These are phyloP conservation scores for Eugnorisma glareosa DNA, from an alignment of 2,888 invertebrate genomes.

Conservation along the genomic window DNA sequence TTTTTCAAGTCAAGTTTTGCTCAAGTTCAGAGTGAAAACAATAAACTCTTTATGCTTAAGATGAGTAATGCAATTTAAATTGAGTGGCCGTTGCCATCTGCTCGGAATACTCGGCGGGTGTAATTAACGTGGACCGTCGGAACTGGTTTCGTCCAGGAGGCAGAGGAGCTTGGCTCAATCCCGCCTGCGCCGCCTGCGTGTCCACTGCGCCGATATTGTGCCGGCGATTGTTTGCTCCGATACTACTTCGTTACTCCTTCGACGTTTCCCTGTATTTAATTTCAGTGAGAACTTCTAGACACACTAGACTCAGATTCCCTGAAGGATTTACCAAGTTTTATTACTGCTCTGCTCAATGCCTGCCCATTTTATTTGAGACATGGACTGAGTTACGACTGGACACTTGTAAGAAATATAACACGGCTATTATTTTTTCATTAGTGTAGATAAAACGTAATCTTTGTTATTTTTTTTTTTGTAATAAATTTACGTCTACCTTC, in stretches of 20 bases:
- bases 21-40: slow-evolving; percentile 26
- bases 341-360: slow-evolving; percentile 49
- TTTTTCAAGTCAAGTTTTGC: no score
- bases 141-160: slow-evolving; percentile 70
- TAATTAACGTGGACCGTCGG: slow-evolving; percentile 65
- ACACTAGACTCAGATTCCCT: slow-evolving; percentile 73
- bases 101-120: slow-evolving; percentile 65
- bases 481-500: neutral
- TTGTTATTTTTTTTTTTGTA: slow-evolving; percentile 15
- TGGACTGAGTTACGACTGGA: slow-evolving; percentile 41
- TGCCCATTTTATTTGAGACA: slow-evolving; percentile 60
- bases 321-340: slow-evolving; percentile 67
- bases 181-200: slow-evolving; percentile 28
- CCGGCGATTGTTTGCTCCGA: slow-evolving; percentile 48
- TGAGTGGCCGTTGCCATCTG: slow-evolving; percentile 68
- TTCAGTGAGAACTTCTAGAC: slow-evolving; percentile 65
- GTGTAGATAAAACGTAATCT: slow-evolving; percentile 2
- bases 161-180: slow-evolving; percentile 56
- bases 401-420: slow-evolving; percentile 11
- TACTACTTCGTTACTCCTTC: slow-evolving; percentile 26
- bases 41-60: slow-evolving; percentile 34
- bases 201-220: slow-evolving; percentile 45
- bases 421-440: slow-evolving; percentile 45
- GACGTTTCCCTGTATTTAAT: slow-evolving; percentile 62
- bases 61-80: slow-evolving; percentile 59